Conservation (phyloP, 2,797 vertebrate species). For the Crocidura indochinensis region DNA sequence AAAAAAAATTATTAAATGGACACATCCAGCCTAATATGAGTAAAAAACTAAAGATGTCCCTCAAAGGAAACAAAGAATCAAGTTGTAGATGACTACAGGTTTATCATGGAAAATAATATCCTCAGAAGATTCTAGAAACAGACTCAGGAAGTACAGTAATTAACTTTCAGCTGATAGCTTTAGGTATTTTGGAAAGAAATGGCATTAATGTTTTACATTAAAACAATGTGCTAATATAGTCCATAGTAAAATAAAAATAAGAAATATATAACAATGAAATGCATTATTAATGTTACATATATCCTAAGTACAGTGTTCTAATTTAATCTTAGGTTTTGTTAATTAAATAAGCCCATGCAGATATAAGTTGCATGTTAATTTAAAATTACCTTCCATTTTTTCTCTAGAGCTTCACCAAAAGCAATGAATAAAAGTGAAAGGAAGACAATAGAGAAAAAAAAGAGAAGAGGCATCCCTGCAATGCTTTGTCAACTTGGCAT, state of each 20-base stretch:
- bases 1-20: not conserved
- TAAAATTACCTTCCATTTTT: constrained; percentile 40
- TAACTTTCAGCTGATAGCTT: not conserved
- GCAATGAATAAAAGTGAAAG: constrained; percentile 46
- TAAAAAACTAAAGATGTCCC: not conserved
- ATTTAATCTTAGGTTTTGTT: constrained; percentile 1
- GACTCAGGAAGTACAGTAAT: not conserved
- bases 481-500: constrained; percentile 75
- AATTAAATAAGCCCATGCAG: constrained; percentile 10
- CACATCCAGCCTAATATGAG: not conserved
- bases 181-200: constrained; percentile 2
- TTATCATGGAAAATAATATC: not conserved
- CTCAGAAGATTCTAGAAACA: not conserved
- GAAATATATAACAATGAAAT: not conserved
- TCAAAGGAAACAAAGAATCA: not conserved
- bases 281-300: not conserved
- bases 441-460: constrained; percentile 13
- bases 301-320: not conserved
- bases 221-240: too few relatives aligned
- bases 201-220: not conserved
- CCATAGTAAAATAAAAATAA: not conserved
- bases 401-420: not conserved
- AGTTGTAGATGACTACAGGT: accelerated
- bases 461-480: not conserved
- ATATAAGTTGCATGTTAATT: not conserved